Conservation (phyloP, 1,140 invertebrate species). For the Adelges cooleyi region DNA sequence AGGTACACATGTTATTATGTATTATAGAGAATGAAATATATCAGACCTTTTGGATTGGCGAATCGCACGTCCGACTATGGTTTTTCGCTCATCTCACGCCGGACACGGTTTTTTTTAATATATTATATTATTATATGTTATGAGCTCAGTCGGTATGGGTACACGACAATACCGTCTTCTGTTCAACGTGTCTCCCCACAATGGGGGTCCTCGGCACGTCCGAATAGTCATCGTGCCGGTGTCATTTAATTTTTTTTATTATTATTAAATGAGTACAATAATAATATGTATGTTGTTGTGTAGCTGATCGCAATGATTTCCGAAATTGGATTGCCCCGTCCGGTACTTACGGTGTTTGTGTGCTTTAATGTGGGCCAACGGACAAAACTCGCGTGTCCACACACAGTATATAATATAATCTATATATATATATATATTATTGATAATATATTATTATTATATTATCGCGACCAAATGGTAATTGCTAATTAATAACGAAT, state of each 20-base stretch:
- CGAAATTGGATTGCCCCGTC: neutral
- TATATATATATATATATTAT: too few relatives aligned
- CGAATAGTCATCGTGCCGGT: neutral
- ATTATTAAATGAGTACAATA: too few relatives aligned
- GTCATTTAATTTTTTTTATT: too few relatives aligned
- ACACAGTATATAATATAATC: too few relatives aligned
- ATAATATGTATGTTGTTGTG: too few relatives aligned
- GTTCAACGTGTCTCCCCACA: neutral
- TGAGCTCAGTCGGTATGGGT: neutral
- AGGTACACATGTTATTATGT: too few relatives aligned
- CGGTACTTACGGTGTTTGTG: neutral
- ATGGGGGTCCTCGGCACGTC: constrained; percentile 17
- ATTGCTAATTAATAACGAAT: too few relatives aligned
- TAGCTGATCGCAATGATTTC: neutral
- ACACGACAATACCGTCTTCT: constrained; percentile 1
- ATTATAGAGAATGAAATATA: neutral
- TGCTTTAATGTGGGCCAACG: too few relatives aligned
- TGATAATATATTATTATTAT: too few relatives aligned
- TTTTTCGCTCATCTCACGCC: neutral
- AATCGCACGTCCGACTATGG: constrained; percentile 16
- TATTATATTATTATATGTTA: neutral
- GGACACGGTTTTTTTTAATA: neutral
- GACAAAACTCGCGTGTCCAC: too few relatives aligned
- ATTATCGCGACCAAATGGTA: too few relatives aligned
- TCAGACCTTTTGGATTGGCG: constrained; percentile 9